Evolutionary conservation across 92 coral and sea anemone species (phyloP).

Genomic region (Anthopleura xanthogrammica): DNA sequence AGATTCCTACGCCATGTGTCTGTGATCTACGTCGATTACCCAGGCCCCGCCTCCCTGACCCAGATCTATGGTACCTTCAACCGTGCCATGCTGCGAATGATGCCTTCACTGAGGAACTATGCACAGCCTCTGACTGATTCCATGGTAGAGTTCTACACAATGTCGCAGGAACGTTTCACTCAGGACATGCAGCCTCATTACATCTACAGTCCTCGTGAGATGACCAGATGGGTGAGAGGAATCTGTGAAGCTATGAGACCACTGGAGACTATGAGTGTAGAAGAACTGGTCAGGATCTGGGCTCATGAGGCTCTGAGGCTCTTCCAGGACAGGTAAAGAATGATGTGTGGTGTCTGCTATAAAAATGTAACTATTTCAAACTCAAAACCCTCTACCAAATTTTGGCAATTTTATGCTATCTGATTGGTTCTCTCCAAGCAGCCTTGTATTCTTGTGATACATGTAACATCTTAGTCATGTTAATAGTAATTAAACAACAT

Average conservation of each 20-base stretch:
- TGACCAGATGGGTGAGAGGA: conserved; percentile 99
- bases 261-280: conserved; percentile 83
- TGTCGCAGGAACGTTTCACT: conserved; percentile 99
- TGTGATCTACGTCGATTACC: conserved; percentile 94
- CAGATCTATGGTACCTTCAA: conserved; percentile 99
- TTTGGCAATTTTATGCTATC: too few species aligned
- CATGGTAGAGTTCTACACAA: conserved; percentile 99
- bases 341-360: too few species aligned
- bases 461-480: too few species aligned
- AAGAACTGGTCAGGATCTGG: conserved; percentile 92
- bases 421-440: too few species aligned
- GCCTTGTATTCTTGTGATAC: too few species aligned
- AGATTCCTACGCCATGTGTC: conserved; percentile 98
- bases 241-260: conserved; percentile 96
- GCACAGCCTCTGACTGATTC: conserved; percentile 97
- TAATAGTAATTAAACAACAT: too few species aligned
- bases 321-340: conserved; percentile 87
- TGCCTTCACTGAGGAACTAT: conserved; percentile 89
- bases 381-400: too few species aligned
- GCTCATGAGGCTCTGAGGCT: conserved; percentile 96
- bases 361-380: too few species aligned
- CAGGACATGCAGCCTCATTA: conserved; percentile 99
- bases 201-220: conserved; percentile 99
- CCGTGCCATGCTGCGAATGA: conserved; percentile 96
- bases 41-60: conserved; percentile 90